Base-by-base conservation (phyloP, 2,113 vertebrate species). In the Amazona vittata region DNA sequence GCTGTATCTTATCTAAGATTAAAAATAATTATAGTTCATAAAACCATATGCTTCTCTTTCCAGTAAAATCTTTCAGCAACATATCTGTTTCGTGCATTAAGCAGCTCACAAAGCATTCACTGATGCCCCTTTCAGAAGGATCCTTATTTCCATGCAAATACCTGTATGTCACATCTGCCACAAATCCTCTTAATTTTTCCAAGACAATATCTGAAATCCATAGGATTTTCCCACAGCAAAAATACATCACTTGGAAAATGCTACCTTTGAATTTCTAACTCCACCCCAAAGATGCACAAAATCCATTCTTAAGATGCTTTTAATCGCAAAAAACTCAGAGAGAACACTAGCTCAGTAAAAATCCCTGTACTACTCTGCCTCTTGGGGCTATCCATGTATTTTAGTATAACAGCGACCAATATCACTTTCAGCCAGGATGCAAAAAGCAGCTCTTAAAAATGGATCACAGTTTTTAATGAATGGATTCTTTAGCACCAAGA, bases 381-480 rank as follows among this genome's bases (percentile, higher is more conserved):
- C 43, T 43, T 47, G 43, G 26, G 52, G 43, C n/a, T 52, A 39
- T 28, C 24, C 26, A 59, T 57, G 68, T 29, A 10, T 19, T 46
- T 78, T 90, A 87, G 79, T 60, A 76, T 44, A 88, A 41, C 26
- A 75, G 35, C 39, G 81, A 81, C 22, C 20, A 31, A 15, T 39
- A 89, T 35, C 7, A 84, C 33, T 86, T 64, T 47, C 46, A 75
- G 24, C n/a, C 68, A 81, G 33, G 69, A 82, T 68, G 33, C 50
- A 60, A 92, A 86, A 82, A 91, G 14, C 55, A 86, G 35, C 47
- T 84, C 64, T 79, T 71, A 94, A 64, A 89, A 68, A 92, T 7
- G 11, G 43, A 67, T 68, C 77, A 73, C 14, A 64, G 46, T 47
- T 85, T 91, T 94, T 84, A 94, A 93, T 91, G 89, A 92, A 84